phyloP scores from a whole-genome alignment of 2,797 vertebrate genomes.

The Serranus cabrilla region DNA sequence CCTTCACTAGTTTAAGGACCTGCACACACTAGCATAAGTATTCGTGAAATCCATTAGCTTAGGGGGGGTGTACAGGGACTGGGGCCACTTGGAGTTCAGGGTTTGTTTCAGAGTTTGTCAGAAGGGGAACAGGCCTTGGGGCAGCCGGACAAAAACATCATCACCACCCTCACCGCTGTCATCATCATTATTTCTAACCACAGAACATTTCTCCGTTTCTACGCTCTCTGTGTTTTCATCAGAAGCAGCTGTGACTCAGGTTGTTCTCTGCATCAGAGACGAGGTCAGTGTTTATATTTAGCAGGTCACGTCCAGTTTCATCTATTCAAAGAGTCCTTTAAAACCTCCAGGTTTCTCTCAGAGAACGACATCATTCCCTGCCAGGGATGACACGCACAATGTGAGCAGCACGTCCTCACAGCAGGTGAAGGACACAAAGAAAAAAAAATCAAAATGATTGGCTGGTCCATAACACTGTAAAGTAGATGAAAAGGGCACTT shows the following conservation, averaged over 20 bases:
- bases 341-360: conserved; percentile 21
- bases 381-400: background rate
- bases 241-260: conserved; percentile 33
- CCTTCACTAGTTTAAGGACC: too few relatives aligned
- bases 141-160: conserved; percentile 3
- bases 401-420: too few relatives aligned
- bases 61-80: too few relatives aligned
- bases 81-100: background rate
- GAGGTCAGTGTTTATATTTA: conserved; percentile 41
- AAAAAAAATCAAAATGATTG: too few relatives aligned
- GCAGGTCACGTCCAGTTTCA: conserved; percentile 8
- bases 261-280: conserved; percentile 25
- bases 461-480: too few relatives aligned
- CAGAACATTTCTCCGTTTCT: background rate
- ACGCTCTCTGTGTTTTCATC: background rate
- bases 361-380: background rate
- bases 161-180: background rate
- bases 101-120: background rate
- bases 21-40: too few relatives aligned
- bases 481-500: too few relatives aligned
- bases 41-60: background rate
- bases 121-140: background rate
- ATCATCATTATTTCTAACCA: conserved; percentile 4
- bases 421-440: too few relatives aligned
- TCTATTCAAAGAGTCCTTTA: conserved; percentile 27